Base-by-base conservation (phyloP, 2,113 vertebrate species). In the Melanotaenia duboulayi region DNA sequence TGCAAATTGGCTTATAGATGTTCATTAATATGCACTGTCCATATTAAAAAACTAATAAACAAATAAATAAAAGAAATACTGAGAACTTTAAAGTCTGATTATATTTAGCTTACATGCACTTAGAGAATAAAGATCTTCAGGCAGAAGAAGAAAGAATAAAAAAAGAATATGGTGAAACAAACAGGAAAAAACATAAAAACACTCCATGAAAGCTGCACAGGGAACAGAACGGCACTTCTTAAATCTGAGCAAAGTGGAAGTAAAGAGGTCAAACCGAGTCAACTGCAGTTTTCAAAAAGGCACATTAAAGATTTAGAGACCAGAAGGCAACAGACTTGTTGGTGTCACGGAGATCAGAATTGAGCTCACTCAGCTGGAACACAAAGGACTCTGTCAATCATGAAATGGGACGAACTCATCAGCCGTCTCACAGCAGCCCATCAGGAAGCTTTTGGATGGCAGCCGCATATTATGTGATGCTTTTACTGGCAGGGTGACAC, bases 311-410 rank as follows among this genome's bases (percentile, higher is more conserved):
- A 62, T 39, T 1, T 11, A 5, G 13, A 14, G 1, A 5, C n/a
- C 56, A 74, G 28, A 20, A 40, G 64, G 28, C 20, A 11, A 62
- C 48, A 61, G 39, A 22, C n/a, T 52, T 48, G 28, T n/a, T 48
- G 28, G 22, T 42, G 65, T 55, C 23, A 35, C 25, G 23, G 50
- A 70, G 22, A 70, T 23, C 16, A 65, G 54, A 46, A 19, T 10
- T 62, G 56, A 65, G 71, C 37, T 70, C 35, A 22, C 35, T 64
- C 39, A 40, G 44, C 69, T 74, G 44, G 20, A 62, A 40, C 22
- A 0, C 3, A 19, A 37, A 71, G 37, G 19, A 37, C 19, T 16
- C 14, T 13, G 58, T 75, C 66, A 24, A 48, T 67, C 75, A 61
- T 4, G 24, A 58, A 24, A 22, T 1, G 11, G 13, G 28, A 22